phyloP scores from a whole-genome alignment of 2,797 vertebrate genomes.

The Hybognathus amarus region DNA sequence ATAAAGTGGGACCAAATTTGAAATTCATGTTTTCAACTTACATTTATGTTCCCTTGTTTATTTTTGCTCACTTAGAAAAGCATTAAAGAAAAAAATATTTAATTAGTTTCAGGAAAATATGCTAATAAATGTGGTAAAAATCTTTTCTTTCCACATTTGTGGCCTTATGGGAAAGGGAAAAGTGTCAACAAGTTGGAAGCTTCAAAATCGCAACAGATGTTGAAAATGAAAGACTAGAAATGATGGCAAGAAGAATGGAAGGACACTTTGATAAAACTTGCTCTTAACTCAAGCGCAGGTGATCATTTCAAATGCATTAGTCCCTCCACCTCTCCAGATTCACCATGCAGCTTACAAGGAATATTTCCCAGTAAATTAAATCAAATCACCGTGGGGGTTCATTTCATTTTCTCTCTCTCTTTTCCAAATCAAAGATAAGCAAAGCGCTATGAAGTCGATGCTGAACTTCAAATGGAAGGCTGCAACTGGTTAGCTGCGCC shows the following conservation, averaged over 20 bases:
- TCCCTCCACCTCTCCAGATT: constrained; percentile 36
- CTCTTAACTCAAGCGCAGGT: constrained; percentile 19
- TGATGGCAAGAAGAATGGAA: not conserved
- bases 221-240: not conserved
- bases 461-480: constrained; percentile 27
- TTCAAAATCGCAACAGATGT: not conserved
- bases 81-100: not conserved
- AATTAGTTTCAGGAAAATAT: not conserved
- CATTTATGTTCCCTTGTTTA: not conserved
- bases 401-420: constrained; percentile 1
- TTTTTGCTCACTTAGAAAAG: not conserved
- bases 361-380: constrained; percentile 48
- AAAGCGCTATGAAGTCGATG: constrained; percentile 40
- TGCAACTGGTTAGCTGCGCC: constrained; percentile 17
- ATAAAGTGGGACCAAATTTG: too few species aligned
- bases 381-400: constrained; percentile 40
- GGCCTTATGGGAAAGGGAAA: not conserved
- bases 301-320: constrained; percentile 44
- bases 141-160: not conserved
- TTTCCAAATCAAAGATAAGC: constrained; percentile 46
- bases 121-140: not conserved
- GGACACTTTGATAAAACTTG: not conserved
- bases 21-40: not conserved
- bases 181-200: not conserved
- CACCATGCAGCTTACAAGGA: constrained; percentile 30